These are phyloP conservation scores for Ancistrus triradiatus DNA, from an alignment of 2,113 vertebrate species.

Conservation along the genomic window DNA sequence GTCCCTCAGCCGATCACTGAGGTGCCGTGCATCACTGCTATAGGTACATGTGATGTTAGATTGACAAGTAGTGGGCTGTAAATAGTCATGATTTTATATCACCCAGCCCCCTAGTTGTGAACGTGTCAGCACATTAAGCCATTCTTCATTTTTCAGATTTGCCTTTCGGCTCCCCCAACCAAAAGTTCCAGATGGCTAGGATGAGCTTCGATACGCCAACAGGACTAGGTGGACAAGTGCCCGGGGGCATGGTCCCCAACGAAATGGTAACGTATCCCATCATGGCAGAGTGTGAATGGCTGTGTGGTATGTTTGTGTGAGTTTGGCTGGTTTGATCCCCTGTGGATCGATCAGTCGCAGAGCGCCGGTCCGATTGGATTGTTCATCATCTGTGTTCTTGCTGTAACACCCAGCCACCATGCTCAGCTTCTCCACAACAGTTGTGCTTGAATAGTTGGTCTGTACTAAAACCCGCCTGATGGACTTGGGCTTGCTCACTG, in stretches of 20 bases:
- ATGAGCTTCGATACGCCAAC: slow-evolving; percentile 90
- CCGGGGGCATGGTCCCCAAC: slow-evolving; percentile 82
- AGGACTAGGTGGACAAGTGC: slow-evolving; percentile 77
- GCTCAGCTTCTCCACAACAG: slow-evolving; percentile 44
- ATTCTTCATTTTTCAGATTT: slow-evolving; percentile 66
- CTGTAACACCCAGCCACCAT: slow-evolving; percentile 33
- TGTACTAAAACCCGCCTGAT: slow-evolving; percentile 61
- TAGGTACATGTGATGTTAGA: too few relatives aligned
- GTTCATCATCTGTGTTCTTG: background rate
- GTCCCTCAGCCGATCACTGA: too few relatives aligned
- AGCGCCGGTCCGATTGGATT: background rate
- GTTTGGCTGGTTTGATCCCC: background rate
- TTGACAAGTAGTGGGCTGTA: too few relatives aligned
- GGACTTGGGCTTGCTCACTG: slow-evolving; percentile 30
- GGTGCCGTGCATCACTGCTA: too few relatives aligned
- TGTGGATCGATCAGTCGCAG: background rate
- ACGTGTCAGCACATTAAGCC: too few relatives aligned
- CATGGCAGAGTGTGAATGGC: slow-evolving; percentile 48
- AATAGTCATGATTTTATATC: too few relatives aligned
- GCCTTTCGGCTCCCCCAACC: slow-evolving; percentile 80
- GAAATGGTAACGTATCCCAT: slow-evolving; percentile 98
- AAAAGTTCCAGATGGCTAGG: slow-evolving; percentile 87
- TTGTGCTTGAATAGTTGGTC: slow-evolving; percentile 52
- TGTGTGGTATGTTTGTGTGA: background rate
- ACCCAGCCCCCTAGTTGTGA: too few relatives aligned